Evolutionary conservation across 1,140 invertebrate genomes (phyloP).

Genomic region (Archivesica marissinica): DNA sequence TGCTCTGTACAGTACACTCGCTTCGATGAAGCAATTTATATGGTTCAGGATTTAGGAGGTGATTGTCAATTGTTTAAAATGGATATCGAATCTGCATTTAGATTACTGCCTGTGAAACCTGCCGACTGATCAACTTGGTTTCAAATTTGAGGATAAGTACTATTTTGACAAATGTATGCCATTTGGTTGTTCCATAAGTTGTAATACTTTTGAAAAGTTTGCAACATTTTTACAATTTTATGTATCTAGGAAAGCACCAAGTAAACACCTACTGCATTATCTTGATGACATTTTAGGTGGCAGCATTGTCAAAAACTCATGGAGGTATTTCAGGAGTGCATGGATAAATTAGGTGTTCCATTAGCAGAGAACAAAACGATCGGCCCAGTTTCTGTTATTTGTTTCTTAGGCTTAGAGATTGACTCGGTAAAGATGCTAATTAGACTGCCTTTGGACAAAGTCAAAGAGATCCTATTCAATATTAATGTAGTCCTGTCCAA

Average conservation of each 20-base stretch:
- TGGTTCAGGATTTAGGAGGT: constrained; percentile 57
- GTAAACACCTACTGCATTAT: constrained; percentile 13
- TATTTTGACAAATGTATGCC: constrained; percentile 35
- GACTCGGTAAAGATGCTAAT: constrained; percentile 57
- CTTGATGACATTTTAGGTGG: constrained; percentile 40
- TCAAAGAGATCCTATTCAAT: constrained; percentile 23
- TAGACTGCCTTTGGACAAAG: constrained; percentile 19
- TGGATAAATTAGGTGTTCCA: constrained; percentile 11
- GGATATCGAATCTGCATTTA: constrained; percentile 50
- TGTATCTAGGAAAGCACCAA: not conserved
- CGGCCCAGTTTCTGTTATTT: constrained; percentile 30
- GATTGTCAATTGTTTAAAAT: constrained; percentile 22
- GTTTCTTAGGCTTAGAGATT: constrained; percentile 52
- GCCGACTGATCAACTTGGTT: constrained; percentile 24
- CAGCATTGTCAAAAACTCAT: not conserved
- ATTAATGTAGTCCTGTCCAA: not conserved
- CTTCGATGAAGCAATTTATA: constrained; percentile 61
- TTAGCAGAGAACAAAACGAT: constrained; percentile 54
- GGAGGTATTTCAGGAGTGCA: not conserved
- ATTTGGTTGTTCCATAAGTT: constrained; percentile 29
- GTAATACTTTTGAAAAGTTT: constrained; percentile 19
- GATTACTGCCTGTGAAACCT: constrained; percentile 34
- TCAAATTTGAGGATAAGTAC: constrained; percentile 20
- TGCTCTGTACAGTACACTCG: constrained; percentile 59
- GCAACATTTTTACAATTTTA: constrained; percentile 11